phyloP scores from a whole-genome alignment of 2,113 vertebrate species.

The Pollachius pollachius region DNA sequence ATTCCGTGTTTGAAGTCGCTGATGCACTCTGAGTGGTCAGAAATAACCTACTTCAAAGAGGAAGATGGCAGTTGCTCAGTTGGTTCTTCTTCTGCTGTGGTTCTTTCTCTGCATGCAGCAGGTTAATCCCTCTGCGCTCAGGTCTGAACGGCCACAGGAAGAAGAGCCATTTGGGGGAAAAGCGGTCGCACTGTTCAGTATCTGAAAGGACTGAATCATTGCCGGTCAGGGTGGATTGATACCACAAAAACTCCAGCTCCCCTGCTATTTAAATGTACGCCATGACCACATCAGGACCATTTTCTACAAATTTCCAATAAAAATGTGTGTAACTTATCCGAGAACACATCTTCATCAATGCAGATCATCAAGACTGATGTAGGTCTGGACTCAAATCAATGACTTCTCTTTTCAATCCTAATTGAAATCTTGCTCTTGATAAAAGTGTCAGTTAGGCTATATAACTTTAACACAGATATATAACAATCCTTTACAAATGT shows the following conservation, averaged over 20 bases:
- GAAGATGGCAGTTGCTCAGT: not conserved
- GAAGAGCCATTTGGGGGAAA: too few relatives aligned
- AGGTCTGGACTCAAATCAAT: not conserved
- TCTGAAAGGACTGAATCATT: too few relatives aligned
- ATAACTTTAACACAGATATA: not conserved
- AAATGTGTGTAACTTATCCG: not conserved
- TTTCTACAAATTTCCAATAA: too few relatives aligned
- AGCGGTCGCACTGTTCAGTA: too few relatives aligned
- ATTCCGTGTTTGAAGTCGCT: conserved; percentile 57
- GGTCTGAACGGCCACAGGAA: too few relatives aligned
- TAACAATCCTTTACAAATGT: not conserved
- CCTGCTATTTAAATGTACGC: too few relatives aligned
- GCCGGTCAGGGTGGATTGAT: too few relatives aligned
- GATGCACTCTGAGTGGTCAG: conserved; percentile 41
- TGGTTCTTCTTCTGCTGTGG: not conserved
- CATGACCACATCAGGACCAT: too few relatives aligned
- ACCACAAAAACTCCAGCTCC: too few relatives aligned
- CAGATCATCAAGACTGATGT: not conserved
- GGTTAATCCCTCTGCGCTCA: conserved; percentile 8
- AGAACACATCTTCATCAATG: not conserved
- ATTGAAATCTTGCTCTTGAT: not conserved
- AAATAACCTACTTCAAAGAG: conserved; percentile 61
- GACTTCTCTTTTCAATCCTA: not conserved
- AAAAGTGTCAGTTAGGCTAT: not conserved
- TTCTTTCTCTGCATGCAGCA: conserved; percentile 41